Evolutionary conservation across 2,888 invertebrate genomes (phyloP).

Genomic region (Hyalella azteca): DNA sequence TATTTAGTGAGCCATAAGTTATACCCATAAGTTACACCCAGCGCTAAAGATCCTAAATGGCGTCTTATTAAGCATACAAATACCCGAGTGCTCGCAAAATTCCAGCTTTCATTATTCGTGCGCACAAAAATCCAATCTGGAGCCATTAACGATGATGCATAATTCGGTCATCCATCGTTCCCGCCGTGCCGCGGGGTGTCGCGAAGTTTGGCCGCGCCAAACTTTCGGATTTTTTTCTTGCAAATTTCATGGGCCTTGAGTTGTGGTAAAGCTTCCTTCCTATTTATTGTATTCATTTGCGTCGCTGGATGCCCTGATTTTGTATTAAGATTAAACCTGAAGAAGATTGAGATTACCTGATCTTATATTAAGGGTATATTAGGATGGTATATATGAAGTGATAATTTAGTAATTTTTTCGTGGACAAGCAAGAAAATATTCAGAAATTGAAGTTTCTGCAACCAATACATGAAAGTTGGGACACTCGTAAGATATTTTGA

Average conservation of each 20-base stretch:
- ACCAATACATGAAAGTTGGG: too few species aligned
- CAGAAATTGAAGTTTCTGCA: too few species aligned
- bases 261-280: too few species aligned
- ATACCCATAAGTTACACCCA: too few species aligned
- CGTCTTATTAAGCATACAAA: neutral
- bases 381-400: neutral
- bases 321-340: too few species aligned
- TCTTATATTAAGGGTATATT: neutral
- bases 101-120: neutral
- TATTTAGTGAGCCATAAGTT: too few species aligned
- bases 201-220: neutral
- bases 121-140: neutral
- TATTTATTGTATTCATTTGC: neutral
- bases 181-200: neutral
- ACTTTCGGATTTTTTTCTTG: too few species aligned
- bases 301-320: neutral
- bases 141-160: constrained; percentile 12
- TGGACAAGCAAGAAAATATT: too few species aligned
- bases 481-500: too few species aligned
- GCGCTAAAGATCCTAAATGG: neutral
- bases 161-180: constrained; percentile 20
- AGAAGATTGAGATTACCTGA: too few species aligned
- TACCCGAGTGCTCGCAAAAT: neutral
- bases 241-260: too few species aligned
- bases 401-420: too few species aligned